Conservation (phyloP, 2,797 vertebrate species). For the Erithacus rubecula region DNA sequence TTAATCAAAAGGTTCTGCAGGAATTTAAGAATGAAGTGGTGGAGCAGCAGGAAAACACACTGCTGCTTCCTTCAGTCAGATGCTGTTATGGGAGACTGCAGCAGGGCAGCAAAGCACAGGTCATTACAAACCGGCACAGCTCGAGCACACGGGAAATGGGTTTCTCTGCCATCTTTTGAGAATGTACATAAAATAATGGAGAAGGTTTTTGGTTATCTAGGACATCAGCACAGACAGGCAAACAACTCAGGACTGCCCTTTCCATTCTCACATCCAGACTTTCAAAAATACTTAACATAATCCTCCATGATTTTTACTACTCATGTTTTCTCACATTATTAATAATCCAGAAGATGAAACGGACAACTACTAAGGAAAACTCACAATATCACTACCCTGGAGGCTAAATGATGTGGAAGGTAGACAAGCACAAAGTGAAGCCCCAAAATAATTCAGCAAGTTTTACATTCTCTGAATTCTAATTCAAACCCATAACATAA, state of each 20-base stretch:
- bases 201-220: background rate
- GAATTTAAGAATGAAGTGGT: background rate
- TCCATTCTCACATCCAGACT: background rate
- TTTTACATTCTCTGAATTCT: background rate
- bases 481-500: background rate
- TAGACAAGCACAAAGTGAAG: background rate
- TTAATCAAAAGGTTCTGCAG: slow-evolving; percentile 15
- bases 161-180: background rate
- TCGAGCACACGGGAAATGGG: accelerated
- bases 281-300: background rate
- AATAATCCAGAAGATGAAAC: background rate
- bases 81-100: background rate
- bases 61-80: background rate
- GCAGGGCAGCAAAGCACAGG: background rate
- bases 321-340: background rate
- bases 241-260: background rate
- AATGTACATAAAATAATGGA: background rate
- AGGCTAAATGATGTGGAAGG: background rate
- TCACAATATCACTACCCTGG: background rate
- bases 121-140: background rate
- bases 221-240: background rate
- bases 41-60: background rate
- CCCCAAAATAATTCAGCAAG: background rate
- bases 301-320: background rate
- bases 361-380: background rate